These are phyloP conservation scores for Tanypteryx hageni DNA, from an alignment of 2,888 invertebrate genomes.

Conservation along the genomic window DNA sequence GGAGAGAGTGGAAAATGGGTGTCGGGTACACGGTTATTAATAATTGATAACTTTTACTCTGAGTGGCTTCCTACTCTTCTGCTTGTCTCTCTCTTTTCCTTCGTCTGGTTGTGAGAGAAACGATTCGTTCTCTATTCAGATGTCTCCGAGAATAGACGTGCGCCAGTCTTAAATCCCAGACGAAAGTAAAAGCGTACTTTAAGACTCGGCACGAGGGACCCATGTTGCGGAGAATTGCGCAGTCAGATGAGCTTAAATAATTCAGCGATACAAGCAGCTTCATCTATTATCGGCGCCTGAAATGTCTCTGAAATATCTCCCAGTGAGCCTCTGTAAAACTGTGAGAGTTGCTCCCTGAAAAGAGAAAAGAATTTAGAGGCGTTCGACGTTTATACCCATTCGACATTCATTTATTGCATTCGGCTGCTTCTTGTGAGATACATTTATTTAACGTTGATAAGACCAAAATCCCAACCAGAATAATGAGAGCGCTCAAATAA, in stretches of 20 bases:
- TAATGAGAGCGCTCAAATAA: no score
- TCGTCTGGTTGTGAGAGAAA: no score
- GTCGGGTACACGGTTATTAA: background rate
- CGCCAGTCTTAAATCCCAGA: background rate
- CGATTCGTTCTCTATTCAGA: no score
- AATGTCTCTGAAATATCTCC: background rate
- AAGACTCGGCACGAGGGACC: background rate
- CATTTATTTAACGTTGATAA: no score
- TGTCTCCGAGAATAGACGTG: background rate
- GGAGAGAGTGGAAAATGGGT: background rate
- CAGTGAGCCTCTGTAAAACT: no score
- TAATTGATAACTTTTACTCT: background rate
- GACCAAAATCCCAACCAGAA: no score
- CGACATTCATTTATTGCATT: no score
- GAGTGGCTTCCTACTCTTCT: background rate
- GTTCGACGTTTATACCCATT: no score
- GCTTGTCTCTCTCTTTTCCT: no score
- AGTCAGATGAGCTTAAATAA: background rate
- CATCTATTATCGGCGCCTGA: background rate
- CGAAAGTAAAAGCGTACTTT: background rate
- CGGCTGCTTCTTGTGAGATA: no score
- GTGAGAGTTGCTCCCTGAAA: no score
- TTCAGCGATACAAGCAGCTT: background rate
- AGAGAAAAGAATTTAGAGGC: no score
- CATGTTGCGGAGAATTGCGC: background rate